A percentile compares a stretch with the other conserved stretches of the same genome.
phyloP scores from a whole-genome alignment of 2,113 vertebrate species.

The Odontesthes bonariensis region DNA sequence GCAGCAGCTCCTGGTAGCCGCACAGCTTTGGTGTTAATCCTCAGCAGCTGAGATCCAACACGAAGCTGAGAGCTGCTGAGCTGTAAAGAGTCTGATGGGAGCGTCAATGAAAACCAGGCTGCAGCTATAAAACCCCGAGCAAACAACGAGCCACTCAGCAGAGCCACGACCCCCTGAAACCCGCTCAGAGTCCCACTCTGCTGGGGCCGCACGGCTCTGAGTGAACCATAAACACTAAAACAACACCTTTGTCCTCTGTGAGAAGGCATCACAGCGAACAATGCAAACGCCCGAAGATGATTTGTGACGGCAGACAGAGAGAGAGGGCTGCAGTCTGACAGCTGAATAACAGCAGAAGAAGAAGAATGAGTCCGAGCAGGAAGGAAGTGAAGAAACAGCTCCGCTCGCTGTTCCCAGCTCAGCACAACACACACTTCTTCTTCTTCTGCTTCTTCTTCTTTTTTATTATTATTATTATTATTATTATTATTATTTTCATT shows the following conservation, averaged over 20 bases:
- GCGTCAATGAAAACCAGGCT: slow-evolving; percentile 79
- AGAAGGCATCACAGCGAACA: neutral
- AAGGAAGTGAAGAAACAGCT: slow-evolving; percentile 39
- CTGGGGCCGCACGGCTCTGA: neutral
- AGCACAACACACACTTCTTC: neutral
- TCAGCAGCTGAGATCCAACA: slow-evolving; percentile 2
- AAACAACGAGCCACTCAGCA: slow-evolving; percentile 76
- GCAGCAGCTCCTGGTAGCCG: slow-evolving; percentile 9
- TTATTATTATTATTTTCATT: no score
- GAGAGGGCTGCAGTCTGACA: neutral
- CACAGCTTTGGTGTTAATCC: slow-evolving; percentile 24
- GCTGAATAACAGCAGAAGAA: slow-evolving; percentile 27
- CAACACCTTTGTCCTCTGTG: slow-evolving; percentile 51
- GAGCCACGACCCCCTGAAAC: slow-evolving; percentile 51
- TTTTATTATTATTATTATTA: no score
- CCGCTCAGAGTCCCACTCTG: neutral
- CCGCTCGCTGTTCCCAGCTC: neutral
- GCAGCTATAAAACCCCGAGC: slow-evolving; percentile 66
- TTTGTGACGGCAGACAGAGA: no score
- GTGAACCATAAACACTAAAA: slow-evolving; percentile 40
- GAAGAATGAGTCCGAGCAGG: slow-evolving; percentile 42
- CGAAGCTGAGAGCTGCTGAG: slow-evolving; percentile 37
- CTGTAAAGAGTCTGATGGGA: slow-evolving; percentile 79
- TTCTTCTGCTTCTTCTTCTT: no score
- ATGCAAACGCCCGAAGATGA: no score